phyloP scores from a whole-genome alignment of 2,888 invertebrate species.

The Hydraecia micacea region DNA sequence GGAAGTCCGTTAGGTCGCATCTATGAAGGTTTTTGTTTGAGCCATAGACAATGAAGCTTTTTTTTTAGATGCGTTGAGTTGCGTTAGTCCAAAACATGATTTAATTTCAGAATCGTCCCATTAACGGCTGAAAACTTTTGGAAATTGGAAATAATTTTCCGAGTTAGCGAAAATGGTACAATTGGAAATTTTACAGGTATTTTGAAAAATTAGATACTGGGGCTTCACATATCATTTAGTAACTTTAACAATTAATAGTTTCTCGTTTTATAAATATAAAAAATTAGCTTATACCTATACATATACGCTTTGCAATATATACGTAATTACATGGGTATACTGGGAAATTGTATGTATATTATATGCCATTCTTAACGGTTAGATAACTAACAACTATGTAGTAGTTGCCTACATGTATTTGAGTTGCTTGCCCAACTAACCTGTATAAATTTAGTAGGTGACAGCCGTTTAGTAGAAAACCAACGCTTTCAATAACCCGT shows the following conservation, averaged over 20 bases:
- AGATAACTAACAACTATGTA: constrained; percentile 48
- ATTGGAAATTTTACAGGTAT: constrained; percentile 88
- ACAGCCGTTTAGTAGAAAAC: constrained; percentile 69
- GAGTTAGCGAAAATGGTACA: constrained; percentile 86
- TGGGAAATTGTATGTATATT: constrained; percentile 48
- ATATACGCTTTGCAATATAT: constrained; percentile 73
- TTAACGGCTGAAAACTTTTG: constrained; percentile 84
- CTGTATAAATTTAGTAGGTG: constrained; percentile 70
- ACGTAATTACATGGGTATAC: constrained; percentile 66
- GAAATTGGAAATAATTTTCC: constrained; percentile 83
- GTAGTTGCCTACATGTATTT: constrained; percentile 56
- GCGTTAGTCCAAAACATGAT: constrained; percentile 81
- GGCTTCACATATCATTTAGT: constrained; percentile 78
- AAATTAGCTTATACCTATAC: constrained; percentile 65
- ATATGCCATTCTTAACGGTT: constrained; percentile 51
- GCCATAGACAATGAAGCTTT: constrained; percentile 62
- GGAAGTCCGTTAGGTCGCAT: constrained; percentile 60
- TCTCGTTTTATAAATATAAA: constrained; percentile 64
- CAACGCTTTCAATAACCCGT: constrained; percentile 66
- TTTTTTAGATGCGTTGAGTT: constrained; percentile 71
- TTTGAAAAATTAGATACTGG: constrained; percentile 81
- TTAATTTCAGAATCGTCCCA: constrained; percentile 88
- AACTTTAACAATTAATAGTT: constrained; percentile 63
- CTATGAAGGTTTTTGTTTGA: constrained; percentile 57
- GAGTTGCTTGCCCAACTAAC: constrained; percentile 74